These are phyloP conservation scores for Petrolisthes manimaculis DNA, from an alignment of 2,888 invertebrate species.

Conservation along the genomic window DNA sequence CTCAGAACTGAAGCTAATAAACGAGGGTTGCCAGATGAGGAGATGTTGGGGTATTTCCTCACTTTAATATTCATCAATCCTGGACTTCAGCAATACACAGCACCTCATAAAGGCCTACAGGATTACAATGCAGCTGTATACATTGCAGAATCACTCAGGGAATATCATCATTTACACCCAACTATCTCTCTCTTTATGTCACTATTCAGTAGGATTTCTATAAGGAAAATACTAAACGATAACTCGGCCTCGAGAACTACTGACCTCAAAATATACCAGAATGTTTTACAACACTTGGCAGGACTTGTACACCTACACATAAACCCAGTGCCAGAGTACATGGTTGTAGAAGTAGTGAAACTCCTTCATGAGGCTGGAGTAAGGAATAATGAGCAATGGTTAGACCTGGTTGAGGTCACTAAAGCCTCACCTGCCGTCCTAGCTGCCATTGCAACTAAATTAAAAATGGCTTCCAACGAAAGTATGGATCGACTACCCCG, in stretches of 20 bases:
- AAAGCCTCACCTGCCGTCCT: no score
- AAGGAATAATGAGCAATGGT: conserved; percentile 1
- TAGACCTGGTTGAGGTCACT: conserved; percentile 9
- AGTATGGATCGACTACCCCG: no score
- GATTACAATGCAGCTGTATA: conserved; percentile 29
- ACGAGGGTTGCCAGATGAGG: no score
- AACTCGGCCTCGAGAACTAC: no score
- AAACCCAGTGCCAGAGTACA: not conserved
- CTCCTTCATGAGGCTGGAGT: not conserved
- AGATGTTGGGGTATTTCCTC: no score
- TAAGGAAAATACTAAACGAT: no score
- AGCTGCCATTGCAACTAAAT: no score
- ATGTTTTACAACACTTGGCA: conserved; percentile 17
- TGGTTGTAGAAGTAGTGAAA: not conserved
- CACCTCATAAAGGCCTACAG: conserved; percentile 42
- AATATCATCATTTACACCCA: not conserved
- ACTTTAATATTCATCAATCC: no score
- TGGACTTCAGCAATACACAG: no score
- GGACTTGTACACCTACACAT: not conserved
- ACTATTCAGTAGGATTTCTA: not conserved
- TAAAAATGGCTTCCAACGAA: no score
- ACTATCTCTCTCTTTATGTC: not conserved
- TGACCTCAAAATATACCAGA: not conserved
- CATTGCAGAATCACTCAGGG: not conserved
- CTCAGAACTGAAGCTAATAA: conserved; percentile 6